Conservation (phyloP, 2,888 invertebrate species). For the Microchrysa polita region DNA sequence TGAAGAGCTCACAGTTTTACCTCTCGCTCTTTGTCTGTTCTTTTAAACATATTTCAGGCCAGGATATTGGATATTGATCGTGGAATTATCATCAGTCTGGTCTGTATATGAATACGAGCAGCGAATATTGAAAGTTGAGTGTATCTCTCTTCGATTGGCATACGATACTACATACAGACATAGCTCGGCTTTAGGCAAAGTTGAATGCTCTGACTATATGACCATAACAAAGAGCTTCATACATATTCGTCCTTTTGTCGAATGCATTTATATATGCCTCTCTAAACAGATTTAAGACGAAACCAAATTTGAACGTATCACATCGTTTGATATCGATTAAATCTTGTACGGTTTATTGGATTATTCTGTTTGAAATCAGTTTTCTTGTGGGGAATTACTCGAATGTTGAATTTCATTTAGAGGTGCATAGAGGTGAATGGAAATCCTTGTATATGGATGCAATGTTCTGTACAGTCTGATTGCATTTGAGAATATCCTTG, state of each 20-base stretch:
- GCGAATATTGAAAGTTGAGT: slow-evolving; percentile 22
- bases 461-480: background rate
- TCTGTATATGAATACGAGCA: slow-evolving; percentile 15
- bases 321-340: slow-evolving; percentile 23
- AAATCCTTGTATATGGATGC: background rate
- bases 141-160: background rate
- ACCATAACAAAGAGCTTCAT: background rate
- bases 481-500: background rate
- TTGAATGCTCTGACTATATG: background rate
- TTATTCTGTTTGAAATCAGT: slow-evolving; percentile 44
- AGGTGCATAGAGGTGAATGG: too few species aligned
- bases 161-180: background rate
- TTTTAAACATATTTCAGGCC: background rate
- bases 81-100: slow-evolving; percentile 22
- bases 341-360: slow-evolving; percentile 35
- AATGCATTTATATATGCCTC: background rate
- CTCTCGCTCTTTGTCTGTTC: background rate
- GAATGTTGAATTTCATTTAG: too few species aligned
- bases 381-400: slow-evolving; percentile 33
- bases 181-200: background rate
- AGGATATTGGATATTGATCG: slow-evolving; percentile 36
- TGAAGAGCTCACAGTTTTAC: too few species aligned
- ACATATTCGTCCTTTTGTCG: slow-evolving; percentile 27
- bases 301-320: slow-evolving; percentile 26
- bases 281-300: slow-evolving; percentile 27